Conservation (phyloP, 1,140 invertebrate species). For the Neotoxoptera formosana region DNA sequence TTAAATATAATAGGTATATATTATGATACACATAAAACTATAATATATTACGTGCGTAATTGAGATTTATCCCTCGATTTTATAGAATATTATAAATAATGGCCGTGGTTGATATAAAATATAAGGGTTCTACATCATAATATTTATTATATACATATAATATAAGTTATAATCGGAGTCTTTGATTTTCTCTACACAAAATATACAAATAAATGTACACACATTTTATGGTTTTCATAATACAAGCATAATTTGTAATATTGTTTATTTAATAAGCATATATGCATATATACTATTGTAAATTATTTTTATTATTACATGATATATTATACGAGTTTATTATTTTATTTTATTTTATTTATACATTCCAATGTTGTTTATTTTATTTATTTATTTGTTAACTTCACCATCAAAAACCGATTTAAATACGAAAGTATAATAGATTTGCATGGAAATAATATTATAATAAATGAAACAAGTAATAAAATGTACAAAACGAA, state of each 20-base stretch:
- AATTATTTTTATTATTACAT: neutral
- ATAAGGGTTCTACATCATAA: neutral
- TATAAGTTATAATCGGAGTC: neutral
- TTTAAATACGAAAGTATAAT: neutral
- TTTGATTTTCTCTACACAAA: neutral
- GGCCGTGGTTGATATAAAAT: neutral
- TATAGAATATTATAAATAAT: neutral
- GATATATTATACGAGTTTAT: neutral
- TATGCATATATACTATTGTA: neutral
- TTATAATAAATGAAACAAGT: neutral
- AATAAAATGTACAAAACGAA: neutral
- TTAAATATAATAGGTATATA: neutral
- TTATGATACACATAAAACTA: neutral
- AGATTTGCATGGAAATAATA: neutral
- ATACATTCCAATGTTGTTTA: too few species aligned
- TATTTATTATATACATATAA: neutral
- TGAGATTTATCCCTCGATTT: neutral
- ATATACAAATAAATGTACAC: neutral
- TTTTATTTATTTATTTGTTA: too few species aligned
- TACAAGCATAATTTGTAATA: too few species aligned
- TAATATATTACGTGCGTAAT: neutral
- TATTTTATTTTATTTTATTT: neutral
- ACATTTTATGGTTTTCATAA: neutral
- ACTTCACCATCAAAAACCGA: too few species aligned
- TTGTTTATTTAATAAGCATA: too few species aligned